Evolutionary conservation across 2,797 vertebrate genomes (phyloP).

Genomic region (Sarcophilus harrisii): DNA sequence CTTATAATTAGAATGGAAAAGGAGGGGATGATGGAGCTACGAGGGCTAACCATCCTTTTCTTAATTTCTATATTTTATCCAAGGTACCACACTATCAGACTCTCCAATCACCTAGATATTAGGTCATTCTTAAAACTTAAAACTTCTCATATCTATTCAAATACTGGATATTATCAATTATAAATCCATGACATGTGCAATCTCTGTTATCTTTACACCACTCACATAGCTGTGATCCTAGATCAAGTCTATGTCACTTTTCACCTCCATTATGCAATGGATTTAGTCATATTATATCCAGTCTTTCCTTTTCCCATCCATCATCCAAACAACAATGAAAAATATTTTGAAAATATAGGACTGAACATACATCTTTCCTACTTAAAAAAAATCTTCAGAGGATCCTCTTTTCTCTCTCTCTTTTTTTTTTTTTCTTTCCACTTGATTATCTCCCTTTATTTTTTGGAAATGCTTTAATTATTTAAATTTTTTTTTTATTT

Average conservation of each 20-base stretch:
- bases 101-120: background rate
- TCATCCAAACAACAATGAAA: background rate
- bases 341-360: background rate
- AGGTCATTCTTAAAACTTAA: background rate
- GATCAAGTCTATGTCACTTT: background rate
- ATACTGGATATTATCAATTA: background rate
- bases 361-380: background rate
- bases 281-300: background rate
- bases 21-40: background rate
- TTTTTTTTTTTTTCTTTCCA: too few relatives aligned
- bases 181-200: background rate
- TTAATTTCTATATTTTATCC: background rate
- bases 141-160: background rate
- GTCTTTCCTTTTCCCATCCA: background rate
- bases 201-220: background rate
- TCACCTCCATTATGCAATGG: background rate
- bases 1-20: background rate
- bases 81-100: background rate
- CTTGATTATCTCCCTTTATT: too few relatives aligned
- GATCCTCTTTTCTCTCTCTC: background rate
- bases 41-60: background rate
- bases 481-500: too few relatives aligned
- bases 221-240: background rate
- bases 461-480: too few relatives aligned
- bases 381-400: background rate